phyloP scores from a whole-genome alignment of 2,113 vertebrate species.

The Apteryx owenii region DNA sequence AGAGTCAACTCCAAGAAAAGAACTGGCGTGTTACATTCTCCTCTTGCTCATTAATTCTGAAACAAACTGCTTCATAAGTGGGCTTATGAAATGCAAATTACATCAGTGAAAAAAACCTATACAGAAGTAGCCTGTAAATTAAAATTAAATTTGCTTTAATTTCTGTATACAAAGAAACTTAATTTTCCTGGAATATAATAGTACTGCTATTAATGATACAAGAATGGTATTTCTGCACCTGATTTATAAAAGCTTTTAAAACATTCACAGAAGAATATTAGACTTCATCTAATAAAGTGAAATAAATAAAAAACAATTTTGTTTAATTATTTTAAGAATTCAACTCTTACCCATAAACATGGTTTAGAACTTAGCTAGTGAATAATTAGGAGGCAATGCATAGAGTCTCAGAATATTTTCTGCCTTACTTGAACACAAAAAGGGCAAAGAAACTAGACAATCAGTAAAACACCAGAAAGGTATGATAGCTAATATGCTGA shows the following conservation, averaged over 20 bases:
- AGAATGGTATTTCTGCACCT: neutral
- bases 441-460: neutral
- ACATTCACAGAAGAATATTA: neutral
- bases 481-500: fast-evolving
- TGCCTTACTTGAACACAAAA: neutral
- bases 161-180: neutral
- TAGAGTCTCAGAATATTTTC: neutral
- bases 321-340: neutral
- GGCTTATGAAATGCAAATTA: neutral
- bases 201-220: neutral
- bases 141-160: neutral
- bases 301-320: neutral
- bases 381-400: neutral
- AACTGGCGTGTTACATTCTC: neutral
- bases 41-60: neutral
- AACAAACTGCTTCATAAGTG: neutral
- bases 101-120: neutral
- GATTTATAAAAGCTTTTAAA: neutral
- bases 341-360: neutral
- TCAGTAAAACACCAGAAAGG: neutral
- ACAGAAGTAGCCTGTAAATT: neutral
- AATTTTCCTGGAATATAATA: neutral
- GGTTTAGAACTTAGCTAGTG: too few species aligned
- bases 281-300: slow-evolving; percentile 1
- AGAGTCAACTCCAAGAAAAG: neutral